phyloP scores from a whole-genome alignment of 37 sponge, comb jelly and placozoan genomes.

The Tethya wilhelma region DNA sequence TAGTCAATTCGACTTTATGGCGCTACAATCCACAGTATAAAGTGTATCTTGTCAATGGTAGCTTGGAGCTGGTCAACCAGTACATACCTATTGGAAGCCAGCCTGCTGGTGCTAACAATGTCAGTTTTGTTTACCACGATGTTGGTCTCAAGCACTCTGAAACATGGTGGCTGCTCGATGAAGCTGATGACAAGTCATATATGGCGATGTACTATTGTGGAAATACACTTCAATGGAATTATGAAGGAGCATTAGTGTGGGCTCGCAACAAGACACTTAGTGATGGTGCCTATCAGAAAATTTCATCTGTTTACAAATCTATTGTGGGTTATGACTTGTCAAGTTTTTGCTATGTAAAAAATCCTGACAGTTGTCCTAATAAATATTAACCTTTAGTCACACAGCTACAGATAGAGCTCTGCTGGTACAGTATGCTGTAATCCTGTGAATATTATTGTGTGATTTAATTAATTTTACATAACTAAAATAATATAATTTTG shows the following conservation, averaged over 20 bases:
- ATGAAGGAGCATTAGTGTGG: conserved; percentile 18
- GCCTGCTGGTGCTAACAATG: neutral
- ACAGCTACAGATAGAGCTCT: too few relatives aligned
- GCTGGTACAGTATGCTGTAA: too few relatives aligned
- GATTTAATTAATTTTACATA: too few relatives aligned
- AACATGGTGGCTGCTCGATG: conserved; percentile 21
- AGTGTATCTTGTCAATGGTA: neutral
- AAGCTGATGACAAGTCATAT: conserved; percentile 21
- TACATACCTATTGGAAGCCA: neutral
- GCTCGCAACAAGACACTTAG: conserved; percentile 2
- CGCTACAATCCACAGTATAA: neutral
- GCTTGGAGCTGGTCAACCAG: neutral
- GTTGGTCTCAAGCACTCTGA: conserved; percentile 8
- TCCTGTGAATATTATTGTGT: too few relatives aligned
- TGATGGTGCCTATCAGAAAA: neutral
- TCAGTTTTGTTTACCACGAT: conserved; percentile 1
- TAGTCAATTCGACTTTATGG: conserved; percentile 7
- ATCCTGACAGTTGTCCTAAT: too few relatives aligned
- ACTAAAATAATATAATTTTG: too few relatives aligned
- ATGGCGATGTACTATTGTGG: conserved; percentile 12
- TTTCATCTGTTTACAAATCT: neutral
- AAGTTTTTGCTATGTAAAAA: neutral
- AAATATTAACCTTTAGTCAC: too few relatives aligned
- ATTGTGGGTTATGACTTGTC: too few relatives aligned
- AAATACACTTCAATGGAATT: conserved; percentile 13